A percentile compares a stretch with the other conserved stretches of the same genome.
Conservation (phyloP, 2,113 vertebrate species). For the Amia ocellicauda region DNA sequence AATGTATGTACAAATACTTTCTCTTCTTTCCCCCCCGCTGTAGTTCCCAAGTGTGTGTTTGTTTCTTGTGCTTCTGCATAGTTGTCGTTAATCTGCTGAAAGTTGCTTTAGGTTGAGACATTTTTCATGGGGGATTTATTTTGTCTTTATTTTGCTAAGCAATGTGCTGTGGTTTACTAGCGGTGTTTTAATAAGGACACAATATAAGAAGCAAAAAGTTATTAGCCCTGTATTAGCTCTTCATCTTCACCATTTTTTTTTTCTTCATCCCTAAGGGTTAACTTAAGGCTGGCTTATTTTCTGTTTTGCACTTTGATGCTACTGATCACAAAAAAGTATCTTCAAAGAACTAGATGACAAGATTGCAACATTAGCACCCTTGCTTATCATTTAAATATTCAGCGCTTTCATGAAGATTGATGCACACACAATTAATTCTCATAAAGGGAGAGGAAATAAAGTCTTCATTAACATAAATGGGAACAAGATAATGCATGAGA, state of each 20-base stretch:
- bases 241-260: constrained; percentile 27
- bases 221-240: constrained; percentile 7
- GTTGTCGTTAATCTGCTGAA: constrained; percentile 7
- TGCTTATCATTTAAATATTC: constrained; percentile 28
- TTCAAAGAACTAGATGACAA: constrained; percentile 66
- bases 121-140: constrained; percentile 1
- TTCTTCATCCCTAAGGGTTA: constrained; percentile 40
- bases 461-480: constrained; percentile 5
- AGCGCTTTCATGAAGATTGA: constrained; percentile 24
- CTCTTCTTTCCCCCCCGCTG: not conserved
- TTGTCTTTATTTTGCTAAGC: not conserved
- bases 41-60: no score
- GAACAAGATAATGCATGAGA: constrained; percentile 9
- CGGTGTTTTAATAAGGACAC: constrained; percentile 29
- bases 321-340: constrained; percentile 56
- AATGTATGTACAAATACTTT: not conserved
- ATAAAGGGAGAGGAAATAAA: not conserved
- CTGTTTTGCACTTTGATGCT: constrained; percentile 59
- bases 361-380: constrained; percentile 58
- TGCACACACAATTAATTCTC: constrained; percentile 13
- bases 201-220: constrained; percentile 14
- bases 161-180: constrained; percentile 38
- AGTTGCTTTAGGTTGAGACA: constrained; percentile 1
- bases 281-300: constrained; percentile 19
- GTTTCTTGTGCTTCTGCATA: not conserved